Evolutionary conservation across 2,113 vertebrate genomes (phyloP).

Genomic region (Tachysurus fulvidraco): DNA sequence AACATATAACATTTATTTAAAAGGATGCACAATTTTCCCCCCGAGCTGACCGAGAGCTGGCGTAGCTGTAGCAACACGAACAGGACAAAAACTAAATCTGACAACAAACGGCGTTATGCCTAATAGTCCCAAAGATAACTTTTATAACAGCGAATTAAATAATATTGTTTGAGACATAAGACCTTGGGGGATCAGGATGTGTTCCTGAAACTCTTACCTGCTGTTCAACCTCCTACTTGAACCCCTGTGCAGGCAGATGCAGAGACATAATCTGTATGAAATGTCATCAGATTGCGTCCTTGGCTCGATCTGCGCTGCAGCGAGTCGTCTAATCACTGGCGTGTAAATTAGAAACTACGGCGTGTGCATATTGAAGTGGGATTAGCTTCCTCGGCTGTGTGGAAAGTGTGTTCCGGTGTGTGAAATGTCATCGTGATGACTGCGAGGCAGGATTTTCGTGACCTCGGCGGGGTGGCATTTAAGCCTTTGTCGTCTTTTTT

Average conservation of each 20-base stretch:
- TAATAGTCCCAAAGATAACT: neutral
- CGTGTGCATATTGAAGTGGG: constrained; percentile 32
- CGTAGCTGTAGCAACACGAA: neutral
- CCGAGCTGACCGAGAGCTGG: neutral
- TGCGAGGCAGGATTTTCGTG: constrained; percentile 28
- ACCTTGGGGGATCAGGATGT: neutral
- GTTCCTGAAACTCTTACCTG: neutral
- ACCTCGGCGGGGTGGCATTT: constrained; percentile 47
- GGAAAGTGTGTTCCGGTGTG: constrained; percentile 22
- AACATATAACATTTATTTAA: neutral
- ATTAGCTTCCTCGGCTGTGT: constrained; percentile 35
- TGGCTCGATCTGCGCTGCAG: neutral
- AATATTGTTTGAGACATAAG: neutral
- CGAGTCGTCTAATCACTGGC: constrained; percentile 17
- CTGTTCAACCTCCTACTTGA: constrained; percentile 1
- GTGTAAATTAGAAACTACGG: constrained; percentile 36
- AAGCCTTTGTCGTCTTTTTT: constrained; percentile 32
- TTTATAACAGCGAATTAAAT: neutral
- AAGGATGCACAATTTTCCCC: neutral
- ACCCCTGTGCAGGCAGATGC: constrained; percentile 1
- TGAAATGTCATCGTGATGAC: constrained; percentile 58
- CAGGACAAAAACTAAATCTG: neutral
- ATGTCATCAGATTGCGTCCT: constrained; percentile 50
- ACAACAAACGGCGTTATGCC: neutral
- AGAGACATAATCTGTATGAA: constrained; percentile 27